Base-by-base conservation (phyloP, 1,140 invertebrate genomes). In the Ceratosolen solmsi region DNA sequence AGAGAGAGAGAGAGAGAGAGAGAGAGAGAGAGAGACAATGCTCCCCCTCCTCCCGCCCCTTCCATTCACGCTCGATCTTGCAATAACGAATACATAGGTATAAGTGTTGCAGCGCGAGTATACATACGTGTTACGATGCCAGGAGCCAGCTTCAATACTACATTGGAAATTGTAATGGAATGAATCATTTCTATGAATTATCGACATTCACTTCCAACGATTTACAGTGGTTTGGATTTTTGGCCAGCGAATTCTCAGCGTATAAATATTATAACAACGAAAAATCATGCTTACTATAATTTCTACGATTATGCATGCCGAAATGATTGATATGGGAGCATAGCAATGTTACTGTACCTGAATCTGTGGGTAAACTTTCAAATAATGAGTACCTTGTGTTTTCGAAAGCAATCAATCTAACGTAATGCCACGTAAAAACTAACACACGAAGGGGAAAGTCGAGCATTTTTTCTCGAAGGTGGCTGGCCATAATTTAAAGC, bases 1-100 rank as follows among this genome's bases (percentile, higher is more conserved):
- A 56, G 41, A 46, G 38, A 65, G 38, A 78, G 76, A 51, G 25
- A 15, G 46, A 63, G n/a, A 22, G 56, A 63, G 38, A 11, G 68
- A 41, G 41, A 46, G 36, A 78, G 46, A 41, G 38, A 70, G 27
- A 78, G 38, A 78, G 75, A 49, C 25, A 49, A 5, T 36, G 11
- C 0, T 9, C 41, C 51, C 38, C 11, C 51, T 1, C 22, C 2
- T 27, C 38, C 46, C 30, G 54, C 49, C 74, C 74, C 74, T 30
- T 71, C 74, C 80, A 77, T 82, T 82, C 80, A 77, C 80, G 74
- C 72, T 81, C 60, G 58, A 81, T 81, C 71, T 81, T 58, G 79
- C 79, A 80, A 80, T 74, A 65, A 74, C 27, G 71, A 51, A 56
- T 73, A 51, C 38, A 80, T 74, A 80, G 54, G 46, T 65, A 70